These are phyloP conservation scores for Brachionus rubens DNA, from an alignment of 1,140 invertebrate species.

Conservation along the genomic window DNA sequence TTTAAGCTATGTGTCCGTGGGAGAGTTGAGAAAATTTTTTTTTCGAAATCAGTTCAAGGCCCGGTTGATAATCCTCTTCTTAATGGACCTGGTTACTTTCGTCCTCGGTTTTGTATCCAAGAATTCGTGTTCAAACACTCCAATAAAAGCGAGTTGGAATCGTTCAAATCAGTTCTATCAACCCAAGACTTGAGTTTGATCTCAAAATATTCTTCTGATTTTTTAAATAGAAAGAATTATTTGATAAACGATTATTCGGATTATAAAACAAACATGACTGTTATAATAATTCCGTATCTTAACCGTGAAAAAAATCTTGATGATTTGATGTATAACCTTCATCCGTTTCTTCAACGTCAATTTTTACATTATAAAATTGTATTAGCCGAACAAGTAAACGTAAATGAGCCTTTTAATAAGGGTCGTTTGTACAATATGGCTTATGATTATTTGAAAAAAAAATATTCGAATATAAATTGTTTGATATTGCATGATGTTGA, in stretches of 20 bases:
- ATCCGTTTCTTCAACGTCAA: constrained; percentile 80
- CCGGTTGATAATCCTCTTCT: too few relatives aligned
- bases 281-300: constrained; percentile 79
- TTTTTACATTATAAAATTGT: constrained; percentile 82
- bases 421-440: constrained; percentile 34
- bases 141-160: too few relatives aligned
- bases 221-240: not conserved
- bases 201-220: too few relatives aligned
- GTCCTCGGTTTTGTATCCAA: not conserved
- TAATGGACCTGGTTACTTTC: not conserved
- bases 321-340: constrained; percentile 78
- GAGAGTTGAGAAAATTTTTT: too few relatives aligned
- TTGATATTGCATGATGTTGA: constrained; percentile 91
- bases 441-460: not conserved
- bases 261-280: constrained; percentile 9
- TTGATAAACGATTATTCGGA: not conserved
- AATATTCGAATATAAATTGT: constrained; percentile 62
- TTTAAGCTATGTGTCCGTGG: too few relatives aligned
- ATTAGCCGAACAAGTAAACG: constrained; percentile 73
- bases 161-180: not conserved
- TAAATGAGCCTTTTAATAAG: constrained; percentile 16
- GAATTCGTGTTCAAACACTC: not conserved
- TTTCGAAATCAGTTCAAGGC: not conserved
- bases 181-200: too few relatives aligned
- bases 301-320: constrained; percentile 74